Conservation (phyloP, 2,888 invertebrate genomes). For the Geophilus truncorum region DNA sequence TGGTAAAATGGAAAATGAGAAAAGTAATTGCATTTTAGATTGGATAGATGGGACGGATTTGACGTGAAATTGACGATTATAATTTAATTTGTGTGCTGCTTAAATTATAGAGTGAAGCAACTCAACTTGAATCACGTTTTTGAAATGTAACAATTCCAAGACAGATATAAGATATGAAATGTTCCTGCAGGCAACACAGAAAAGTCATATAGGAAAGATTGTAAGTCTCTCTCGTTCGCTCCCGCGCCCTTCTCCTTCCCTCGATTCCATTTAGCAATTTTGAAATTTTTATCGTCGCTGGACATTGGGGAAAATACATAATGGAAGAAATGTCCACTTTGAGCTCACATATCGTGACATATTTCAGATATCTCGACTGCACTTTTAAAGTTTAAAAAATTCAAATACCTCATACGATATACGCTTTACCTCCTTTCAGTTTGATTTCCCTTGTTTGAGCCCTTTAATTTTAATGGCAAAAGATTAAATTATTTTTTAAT, state of each 20-base stretch:
- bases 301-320: conserved; percentile 11
- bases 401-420: neutral
- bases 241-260: neutral
- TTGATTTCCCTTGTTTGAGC: neutral
- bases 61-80: neutral
- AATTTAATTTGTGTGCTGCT: neutral
- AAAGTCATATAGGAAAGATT: conserved; percentile 18
- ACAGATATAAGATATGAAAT: conserved; percentile 12
- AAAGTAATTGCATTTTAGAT: neutral
- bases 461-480: no score
- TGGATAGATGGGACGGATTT: neutral
- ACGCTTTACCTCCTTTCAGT: neutral
- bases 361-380: neutral
- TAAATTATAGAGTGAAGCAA: neutral
- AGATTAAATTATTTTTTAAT: no score
- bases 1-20: neutral
- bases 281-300: conserved; percentile 12
- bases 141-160: conserved; percentile 20
- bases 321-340: conserved; percentile 13
- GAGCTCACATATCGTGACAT: neutral
- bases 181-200: conserved; percentile 16
- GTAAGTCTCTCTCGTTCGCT: neutral
- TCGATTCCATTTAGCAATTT: conserved; percentile 20
- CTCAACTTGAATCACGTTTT: conserved; percentile 4
- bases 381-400: neutral